A percentile compares a stretch with the other conserved stretches of the same genome.
Evolutionary conservation across 2,888 invertebrate species (phyloP).

Genomic region (Pandemis corylana): DNA sequence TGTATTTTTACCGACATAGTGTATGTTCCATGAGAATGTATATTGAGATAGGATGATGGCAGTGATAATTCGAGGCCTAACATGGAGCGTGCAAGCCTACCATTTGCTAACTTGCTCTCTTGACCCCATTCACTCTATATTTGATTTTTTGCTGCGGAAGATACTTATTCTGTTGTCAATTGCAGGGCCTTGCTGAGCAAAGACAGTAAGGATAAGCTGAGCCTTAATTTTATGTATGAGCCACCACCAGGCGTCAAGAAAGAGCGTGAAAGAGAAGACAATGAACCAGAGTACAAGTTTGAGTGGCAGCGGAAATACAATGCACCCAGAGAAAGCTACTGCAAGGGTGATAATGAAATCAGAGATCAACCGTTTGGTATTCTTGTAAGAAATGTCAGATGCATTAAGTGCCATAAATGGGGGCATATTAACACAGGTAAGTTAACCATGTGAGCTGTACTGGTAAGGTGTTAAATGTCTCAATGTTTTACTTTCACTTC

Average conservation of each 20-base stretch:
- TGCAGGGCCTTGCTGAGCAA: constrained; percentile 96
- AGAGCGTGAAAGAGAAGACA: constrained; percentile 95
- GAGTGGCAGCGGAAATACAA: constrained; percentile 99
- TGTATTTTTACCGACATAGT: too few relatives aligned
- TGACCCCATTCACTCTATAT: background rate
- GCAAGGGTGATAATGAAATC: constrained; percentile 98
- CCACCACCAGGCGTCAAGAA: constrained; percentile 98
- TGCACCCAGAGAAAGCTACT: constrained; percentile 99
- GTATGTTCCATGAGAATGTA: too few relatives aligned
- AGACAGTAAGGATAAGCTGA: constrained; percentile 99
- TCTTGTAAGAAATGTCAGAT: constrained; percentile 97
- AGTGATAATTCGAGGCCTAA: too few relatives aligned
- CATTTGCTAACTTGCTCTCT: too few relatives aligned
- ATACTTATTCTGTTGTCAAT: constrained; percentile 35
- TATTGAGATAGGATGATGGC: too few relatives aligned
- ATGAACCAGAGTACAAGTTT: constrained; percentile 99
- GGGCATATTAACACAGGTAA: constrained; percentile 97
- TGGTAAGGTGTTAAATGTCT: background rate
- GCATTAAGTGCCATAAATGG: constrained; percentile 99
- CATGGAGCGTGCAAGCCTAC: too few relatives aligned
- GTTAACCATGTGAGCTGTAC: background rate
- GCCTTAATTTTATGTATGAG: constrained; percentile 99
- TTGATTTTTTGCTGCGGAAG: background rate
- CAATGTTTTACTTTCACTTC: background rate
- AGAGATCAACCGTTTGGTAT: constrained; percentile 99